Percentiles rank a stretch among this genome's conserved stretches.
These are phyloP conservation scores for Sesia bembeciformis DNA, from an alignment of 2,888 invertebrate species.

Conservation along the genomic window DNA sequence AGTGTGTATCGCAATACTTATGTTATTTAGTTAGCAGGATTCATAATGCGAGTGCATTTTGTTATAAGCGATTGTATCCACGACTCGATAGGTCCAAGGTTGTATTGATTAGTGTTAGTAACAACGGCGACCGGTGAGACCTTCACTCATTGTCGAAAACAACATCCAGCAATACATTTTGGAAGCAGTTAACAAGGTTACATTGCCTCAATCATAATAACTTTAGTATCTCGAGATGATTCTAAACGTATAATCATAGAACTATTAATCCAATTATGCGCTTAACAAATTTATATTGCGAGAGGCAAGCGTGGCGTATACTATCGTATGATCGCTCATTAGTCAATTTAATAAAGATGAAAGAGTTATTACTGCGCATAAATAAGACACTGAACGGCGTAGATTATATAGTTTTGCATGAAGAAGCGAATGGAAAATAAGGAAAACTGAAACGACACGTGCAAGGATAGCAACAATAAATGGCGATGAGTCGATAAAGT, in stretches of 20 bases:
- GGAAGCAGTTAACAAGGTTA: slow-evolving; percentile 3
- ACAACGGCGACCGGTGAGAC: slow-evolving; percentile 10
- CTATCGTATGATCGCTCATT: not conserved
- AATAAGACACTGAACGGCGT: not conserved
- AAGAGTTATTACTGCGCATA: not conserved
- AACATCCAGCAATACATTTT: slow-evolving; percentile 3
- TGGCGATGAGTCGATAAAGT: too few species aligned
- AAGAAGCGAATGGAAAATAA: not conserved
- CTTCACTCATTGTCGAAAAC: slow-evolving; percentile 4
- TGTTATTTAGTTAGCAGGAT: slow-evolving; percentile 3
- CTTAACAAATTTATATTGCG: not conserved
- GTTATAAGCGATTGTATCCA: slow-evolving; percentile 20
- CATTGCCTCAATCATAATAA: not conserved
- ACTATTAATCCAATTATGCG: not conserved
- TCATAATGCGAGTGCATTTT: slow-evolving; percentile 10
- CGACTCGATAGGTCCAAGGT: slow-evolving; percentile 28
- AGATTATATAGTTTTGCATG: not conserved
- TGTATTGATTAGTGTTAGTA: slow-evolving; percentile 20
- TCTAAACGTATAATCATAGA: not conserved
- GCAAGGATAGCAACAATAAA: not conserved
- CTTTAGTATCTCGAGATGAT: not conserved
- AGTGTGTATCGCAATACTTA: slow-evolving; percentile 2
- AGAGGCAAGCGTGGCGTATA: not conserved
- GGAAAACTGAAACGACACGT: too few species aligned
- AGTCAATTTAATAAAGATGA: not conserved